Base-by-base conservation (phyloP, 2,113 vertebrate species). In the Tylochromis polylepis region DNA sequence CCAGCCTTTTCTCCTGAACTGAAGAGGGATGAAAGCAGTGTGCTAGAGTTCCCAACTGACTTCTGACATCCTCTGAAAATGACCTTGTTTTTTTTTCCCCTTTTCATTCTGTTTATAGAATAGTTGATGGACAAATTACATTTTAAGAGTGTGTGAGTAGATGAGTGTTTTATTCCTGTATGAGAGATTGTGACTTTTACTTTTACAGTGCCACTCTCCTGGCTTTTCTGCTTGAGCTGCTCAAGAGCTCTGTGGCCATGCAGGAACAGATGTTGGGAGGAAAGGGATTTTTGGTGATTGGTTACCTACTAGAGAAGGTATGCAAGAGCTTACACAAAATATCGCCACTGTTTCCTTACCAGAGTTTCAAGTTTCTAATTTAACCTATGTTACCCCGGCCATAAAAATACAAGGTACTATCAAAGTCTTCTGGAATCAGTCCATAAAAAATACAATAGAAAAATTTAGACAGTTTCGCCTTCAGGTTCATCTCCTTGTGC, bases 171-270 rank as follows among this genome's bases (percentile, higher is more conserved):
- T 59, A 81, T 82, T 31, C 12, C 11, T 31, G 56, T 53, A 29
- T 78, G 81, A 87, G 34, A 80, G 2, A 5, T n/a, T 43, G 5
- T 62, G 20, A 36, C 10, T 83, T 96, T 95, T 94, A 89, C n/a
- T 85, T 89, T 87, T 93, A 77, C 96, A 99, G 98, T 92, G 97
- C 98, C 79, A 98, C 97, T 59, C 97, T 99, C 29, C 94, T 99
- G 96, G 97, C 97, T 83, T 99, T 99, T 95, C 96, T 99, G 90
- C 96, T 99, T 89, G 98, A 99, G 90, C 95, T 99, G 77, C 97
- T 99, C 85, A 99, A 98, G 96, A 99, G 98, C 95, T 99, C 98
- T 11, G 98, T 99, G 91, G 98, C 98, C 94, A 99, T 99, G 98
- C 98, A 99, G 95, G 98, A 99, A 70, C 98, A 99, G 96, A 99